Conservation (phyloP, 2,797 vertebrate species). For the Brachymystax lenok region DNA sequence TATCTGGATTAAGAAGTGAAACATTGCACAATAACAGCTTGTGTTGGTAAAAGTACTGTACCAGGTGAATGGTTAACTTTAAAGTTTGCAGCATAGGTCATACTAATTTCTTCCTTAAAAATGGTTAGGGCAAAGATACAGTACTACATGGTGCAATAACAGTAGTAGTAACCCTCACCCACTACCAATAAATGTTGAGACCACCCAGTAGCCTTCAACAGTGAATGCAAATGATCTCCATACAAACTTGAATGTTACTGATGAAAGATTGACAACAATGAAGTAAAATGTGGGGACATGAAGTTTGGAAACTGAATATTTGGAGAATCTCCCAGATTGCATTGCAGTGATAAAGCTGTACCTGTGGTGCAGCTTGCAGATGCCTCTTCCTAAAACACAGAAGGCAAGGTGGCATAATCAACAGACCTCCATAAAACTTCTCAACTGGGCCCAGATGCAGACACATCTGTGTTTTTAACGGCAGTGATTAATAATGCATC, state of each 20-base stretch:
- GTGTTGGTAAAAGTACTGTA: no score
- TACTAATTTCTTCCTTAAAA: no score
- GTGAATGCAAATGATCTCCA: background rate
- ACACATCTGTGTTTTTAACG: slow-evolving; percentile 64
- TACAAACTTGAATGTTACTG: background rate
- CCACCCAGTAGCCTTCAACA: background rate
- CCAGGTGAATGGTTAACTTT: no score
- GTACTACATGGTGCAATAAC: background rate
- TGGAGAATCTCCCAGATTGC: background rate
- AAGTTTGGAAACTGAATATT: background rate
- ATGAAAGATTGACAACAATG: background rate
- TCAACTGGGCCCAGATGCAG: slow-evolving; percentile 59
- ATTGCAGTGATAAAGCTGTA: background rate
- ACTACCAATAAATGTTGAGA: no score
- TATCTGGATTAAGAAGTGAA: no score
- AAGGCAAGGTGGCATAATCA: slow-evolving; percentile 39
- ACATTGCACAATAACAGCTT: no score
- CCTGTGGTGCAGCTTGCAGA: background rate
- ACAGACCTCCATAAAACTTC: slow-evolving; percentile 35
- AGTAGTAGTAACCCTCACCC: no score
- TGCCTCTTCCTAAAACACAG: slow-evolving; percentile 14
- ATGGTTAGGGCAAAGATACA: no score
- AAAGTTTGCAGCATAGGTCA: no score
- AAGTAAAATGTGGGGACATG: background rate
- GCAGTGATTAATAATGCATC: slow-evolving; percentile 71